Evolutionary conservation across 1,140 invertebrate species (phyloP).

Genomic region (Drosophila navojoa): DNA sequence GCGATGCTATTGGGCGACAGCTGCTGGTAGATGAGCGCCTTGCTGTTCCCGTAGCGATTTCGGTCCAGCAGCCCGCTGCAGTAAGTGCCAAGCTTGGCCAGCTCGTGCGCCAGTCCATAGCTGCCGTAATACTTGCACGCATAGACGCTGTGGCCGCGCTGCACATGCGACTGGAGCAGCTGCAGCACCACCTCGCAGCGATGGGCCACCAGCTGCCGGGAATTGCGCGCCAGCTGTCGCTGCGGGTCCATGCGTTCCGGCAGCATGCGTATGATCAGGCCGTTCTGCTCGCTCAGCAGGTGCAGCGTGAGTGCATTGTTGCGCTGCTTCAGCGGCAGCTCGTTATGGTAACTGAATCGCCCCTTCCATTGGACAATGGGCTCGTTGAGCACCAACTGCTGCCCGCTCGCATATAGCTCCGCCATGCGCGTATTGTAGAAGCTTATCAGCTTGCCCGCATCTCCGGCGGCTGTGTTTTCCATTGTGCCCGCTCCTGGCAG

Average conservation of each 20-base stretch:
- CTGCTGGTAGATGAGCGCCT: slow-evolving; percentile 58
- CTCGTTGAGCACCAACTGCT: slow-evolving; percentile 63
- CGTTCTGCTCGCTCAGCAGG: slow-evolving; percentile 62
- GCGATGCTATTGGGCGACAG: slow-evolving; percentile 50
- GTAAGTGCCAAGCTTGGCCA: slow-evolving; percentile 56
- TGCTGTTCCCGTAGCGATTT: slow-evolving; percentile 71
- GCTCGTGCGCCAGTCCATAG: slow-evolving; percentile 60
- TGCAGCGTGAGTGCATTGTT: slow-evolving; percentile 55
- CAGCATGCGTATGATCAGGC: slow-evolving; percentile 56
- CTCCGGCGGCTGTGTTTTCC: slow-evolving; percentile 8
- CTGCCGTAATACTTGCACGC: slow-evolving; percentile 71
- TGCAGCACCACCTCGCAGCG: slow-evolving; percentile 47
- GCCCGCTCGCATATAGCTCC: slow-evolving; percentile 59
- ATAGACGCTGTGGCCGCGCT: slow-evolving; percentile 58
- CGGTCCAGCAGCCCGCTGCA: slow-evolving; percentile 68
- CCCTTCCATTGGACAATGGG: slow-evolving; percentile 65
- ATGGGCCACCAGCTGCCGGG: slow-evolving; percentile 58
- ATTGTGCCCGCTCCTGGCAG: not conserved
- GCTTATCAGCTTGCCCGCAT: slow-evolving; percentile 31
- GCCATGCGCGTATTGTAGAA: slow-evolving; percentile 64
- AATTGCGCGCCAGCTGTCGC: slow-evolving; percentile 49
- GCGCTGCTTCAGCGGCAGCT: slow-evolving; percentile 53
- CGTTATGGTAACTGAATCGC: slow-evolving; percentile 46
- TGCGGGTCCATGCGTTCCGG: slow-evolving; percentile 52
- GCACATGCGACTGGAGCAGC: slow-evolving; percentile 45